Conservation (phyloP, 30 jellyfish, hydroid and myxozoan species). For the Cassiopea andromeda region DNA sequence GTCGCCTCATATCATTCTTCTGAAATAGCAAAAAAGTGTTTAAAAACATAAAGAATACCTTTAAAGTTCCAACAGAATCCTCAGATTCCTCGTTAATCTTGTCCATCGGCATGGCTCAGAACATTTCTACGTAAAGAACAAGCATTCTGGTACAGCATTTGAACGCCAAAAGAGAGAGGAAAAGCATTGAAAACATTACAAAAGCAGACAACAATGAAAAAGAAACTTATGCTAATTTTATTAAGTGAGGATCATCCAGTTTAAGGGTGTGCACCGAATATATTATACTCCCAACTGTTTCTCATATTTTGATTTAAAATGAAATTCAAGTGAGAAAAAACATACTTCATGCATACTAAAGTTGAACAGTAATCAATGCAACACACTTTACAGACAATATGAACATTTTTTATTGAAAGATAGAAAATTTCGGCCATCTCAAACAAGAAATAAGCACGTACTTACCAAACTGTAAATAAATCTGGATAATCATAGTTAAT, state of each 20-base stretch:
- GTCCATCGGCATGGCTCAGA: constrained; percentile 63
- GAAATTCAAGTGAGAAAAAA: background rate
- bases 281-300: constrained; percentile 23
- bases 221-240: constrained; percentile 48
- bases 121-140: background rate
- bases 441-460: background rate
- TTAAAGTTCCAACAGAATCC: constrained; percentile 43
- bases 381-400: background rate
- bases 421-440: background rate
- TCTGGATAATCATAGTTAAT: constrained; percentile 14
- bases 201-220: constrained; percentile 41
- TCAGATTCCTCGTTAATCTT: constrained; percentile 54
- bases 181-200: background rate
- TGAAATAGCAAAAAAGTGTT: background rate
- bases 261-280: constrained; percentile 30
- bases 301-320: background rate
- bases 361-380: background rate
- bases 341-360: background rate
- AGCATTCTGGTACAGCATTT: background rate
- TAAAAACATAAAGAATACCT: background rate
- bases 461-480: background rate
- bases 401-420: background rate
- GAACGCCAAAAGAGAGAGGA: background rate
- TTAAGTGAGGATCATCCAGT: constrained; percentile 23
- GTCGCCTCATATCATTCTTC: no score